Conservation (phyloP, 53 echinoderm and acorn worm species). For the Apostichopus leukothele region DNA sequence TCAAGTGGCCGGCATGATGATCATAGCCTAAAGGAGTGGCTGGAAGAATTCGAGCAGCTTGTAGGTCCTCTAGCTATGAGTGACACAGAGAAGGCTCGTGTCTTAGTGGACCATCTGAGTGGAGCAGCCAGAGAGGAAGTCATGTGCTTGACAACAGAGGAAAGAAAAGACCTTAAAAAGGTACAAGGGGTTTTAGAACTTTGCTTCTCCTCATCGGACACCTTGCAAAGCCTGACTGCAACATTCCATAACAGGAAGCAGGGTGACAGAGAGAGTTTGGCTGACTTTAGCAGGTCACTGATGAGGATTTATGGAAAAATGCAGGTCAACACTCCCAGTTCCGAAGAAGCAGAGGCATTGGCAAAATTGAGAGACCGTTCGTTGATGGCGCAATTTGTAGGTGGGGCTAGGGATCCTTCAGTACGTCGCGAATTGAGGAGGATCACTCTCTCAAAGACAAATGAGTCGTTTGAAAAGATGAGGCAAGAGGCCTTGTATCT, state of each 20-base stretch:
- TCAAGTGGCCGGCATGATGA: background rate
- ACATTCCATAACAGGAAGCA: conserved; percentile 4
- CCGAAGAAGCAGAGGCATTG: background rate
- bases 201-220: background rate
- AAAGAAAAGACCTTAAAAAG: background rate
- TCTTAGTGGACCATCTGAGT: background rate
- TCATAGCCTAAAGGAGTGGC: background rate
- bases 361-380: background rate
- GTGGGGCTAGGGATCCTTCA: conserved; percentile 54
- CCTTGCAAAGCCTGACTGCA: background rate
- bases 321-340: background rate
- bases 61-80: background rate
- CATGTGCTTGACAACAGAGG: background rate
- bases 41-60: conserved; percentile 17
- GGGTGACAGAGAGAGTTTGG: conserved; percentile 2
- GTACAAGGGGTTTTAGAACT: background rate
- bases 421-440: conserved; percentile 57
- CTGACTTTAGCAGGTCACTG: background rate
- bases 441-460: conserved; percentile 21
- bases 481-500: conserved; percentile 47
- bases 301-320: background rate
- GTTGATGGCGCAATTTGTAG: conserved; percentile 43
- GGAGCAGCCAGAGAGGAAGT: conserved; percentile 8
- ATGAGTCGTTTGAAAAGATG: conserved; percentile 44
- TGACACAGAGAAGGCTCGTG: conserved; percentile 7